These are phyloP conservation scores for Myiotriccus ornatus DNA, from an alignment of 2,797 vertebrate species.

Conservation along the genomic window DNA sequence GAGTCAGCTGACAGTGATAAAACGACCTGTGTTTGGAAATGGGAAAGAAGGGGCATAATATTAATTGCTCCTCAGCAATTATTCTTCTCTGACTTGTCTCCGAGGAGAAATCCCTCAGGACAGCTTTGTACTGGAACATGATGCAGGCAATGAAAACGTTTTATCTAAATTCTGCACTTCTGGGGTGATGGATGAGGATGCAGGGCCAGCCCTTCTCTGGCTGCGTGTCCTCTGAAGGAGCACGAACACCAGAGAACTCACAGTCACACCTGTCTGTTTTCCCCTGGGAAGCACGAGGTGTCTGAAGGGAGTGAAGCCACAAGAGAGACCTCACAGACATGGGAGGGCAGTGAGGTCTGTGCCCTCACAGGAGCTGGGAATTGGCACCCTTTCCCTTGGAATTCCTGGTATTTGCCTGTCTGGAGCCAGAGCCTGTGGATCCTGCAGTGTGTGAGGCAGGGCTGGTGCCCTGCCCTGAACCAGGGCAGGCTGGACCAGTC, in stretches of 20 bases:
- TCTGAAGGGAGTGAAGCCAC: neutral
- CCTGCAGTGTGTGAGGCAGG: rapidly evolving
- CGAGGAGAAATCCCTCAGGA: neutral
- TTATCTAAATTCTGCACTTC: neutral
- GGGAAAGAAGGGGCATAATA: neutral
- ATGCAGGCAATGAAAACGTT: neutral
- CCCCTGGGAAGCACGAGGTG: neutral
- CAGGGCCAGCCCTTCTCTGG: neutral
- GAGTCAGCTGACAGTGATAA: neutral
- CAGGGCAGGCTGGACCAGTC: neutral
- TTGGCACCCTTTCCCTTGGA: neutral
- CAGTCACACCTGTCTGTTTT: neutral
- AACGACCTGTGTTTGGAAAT: neutral
- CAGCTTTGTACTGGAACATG: neutral
- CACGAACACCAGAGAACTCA: neutral
- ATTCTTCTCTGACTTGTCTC: neutral
- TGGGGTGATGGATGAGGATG: neutral
- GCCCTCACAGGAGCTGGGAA: rapidly evolving
- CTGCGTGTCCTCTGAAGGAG: neutral
- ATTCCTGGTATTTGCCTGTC: neutral
- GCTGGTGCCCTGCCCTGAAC: neutral
- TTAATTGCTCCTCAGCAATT: neutral
- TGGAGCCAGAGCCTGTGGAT: neutral
- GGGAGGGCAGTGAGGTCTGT: neutral
- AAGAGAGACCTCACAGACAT: neutral